Conservation (phyloP, 1,140 invertebrate species). For the Anthonomus grandis region DNA sequence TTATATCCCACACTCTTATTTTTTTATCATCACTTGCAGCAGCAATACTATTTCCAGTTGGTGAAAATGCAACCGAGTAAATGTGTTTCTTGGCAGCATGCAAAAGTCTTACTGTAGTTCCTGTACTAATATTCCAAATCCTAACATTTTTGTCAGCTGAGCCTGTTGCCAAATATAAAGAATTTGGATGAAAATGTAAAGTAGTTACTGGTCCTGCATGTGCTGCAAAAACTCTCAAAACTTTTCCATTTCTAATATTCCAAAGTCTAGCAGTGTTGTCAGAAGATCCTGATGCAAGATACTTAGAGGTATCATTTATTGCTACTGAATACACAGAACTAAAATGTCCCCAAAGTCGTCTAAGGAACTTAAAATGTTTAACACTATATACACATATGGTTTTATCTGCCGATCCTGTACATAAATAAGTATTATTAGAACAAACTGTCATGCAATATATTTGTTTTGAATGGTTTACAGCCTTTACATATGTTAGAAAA, state of each 20-base stretch:
- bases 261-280: slow-evolving; percentile 83
- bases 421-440: slow-evolving; percentile 28
- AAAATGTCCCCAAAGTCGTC: slow-evolving; percentile 67
- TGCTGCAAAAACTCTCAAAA: slow-evolving; percentile 76
- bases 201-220: slow-evolving; percentile 82
- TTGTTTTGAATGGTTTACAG: slow-evolving; percentile 36
- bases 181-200: slow-evolving; percentile 69
- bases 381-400: slow-evolving; percentile 36
- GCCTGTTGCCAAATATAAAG: slow-evolving; percentile 64
- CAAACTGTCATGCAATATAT: slow-evolving; percentile 39
- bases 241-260: slow-evolving; percentile 76
- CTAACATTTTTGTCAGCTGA: slow-evolving; percentile 65
- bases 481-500: slow-evolving; percentile 14
- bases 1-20: slow-evolving; percentile 68
- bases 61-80: slow-evolving; percentile 64
- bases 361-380: slow-evolving; percentile 25
- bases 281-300: slow-evolving; percentile 77
- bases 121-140: slow-evolving; percentile 64
- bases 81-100: slow-evolving; percentile 61
- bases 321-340: slow-evolving; percentile 85
- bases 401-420: slow-evolving; percentile 40
- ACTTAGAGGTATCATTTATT: slow-evolving; percentile 67
- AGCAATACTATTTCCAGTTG: slow-evolving; percentile 66
- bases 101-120: slow-evolving; percentile 58
- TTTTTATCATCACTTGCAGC: slow-evolving; percentile 65